Conservation (phyloP, 2,113 vertebrate genomes). For the Arothron firmamentum region DNA sequence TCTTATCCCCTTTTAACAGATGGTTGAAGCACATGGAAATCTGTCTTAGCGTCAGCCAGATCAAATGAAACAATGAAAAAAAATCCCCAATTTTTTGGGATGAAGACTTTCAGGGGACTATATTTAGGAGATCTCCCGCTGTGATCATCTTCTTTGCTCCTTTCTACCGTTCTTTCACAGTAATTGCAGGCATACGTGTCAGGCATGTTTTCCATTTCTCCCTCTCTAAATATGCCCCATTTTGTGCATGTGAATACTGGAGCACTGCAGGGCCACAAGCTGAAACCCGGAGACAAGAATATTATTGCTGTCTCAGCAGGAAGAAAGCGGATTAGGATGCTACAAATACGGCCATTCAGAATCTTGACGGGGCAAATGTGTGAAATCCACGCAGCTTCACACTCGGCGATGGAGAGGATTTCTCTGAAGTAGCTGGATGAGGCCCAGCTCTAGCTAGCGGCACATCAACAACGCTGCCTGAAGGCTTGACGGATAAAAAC, state of each 20-base stretch:
- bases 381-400: slow-evolving; percentile 36
- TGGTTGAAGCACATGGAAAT: slow-evolving; percentile 44
- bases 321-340: slow-evolving; percentile 66
- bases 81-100: slow-evolving; percentile 46
- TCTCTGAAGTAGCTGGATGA: slow-evolving; percentile 44
- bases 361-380: slow-evolving; percentile 51
- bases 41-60: slow-evolving; percentile 57
- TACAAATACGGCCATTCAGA: slow-evolving; percentile 57
- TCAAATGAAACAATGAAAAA: slow-evolving; percentile 59
- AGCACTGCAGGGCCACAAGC: slow-evolving; percentile 49
- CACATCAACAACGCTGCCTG: slow-evolving; percentile 37
- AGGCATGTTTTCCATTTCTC: slow-evolving; percentile 20
- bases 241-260: slow-evolving; percentile 47
- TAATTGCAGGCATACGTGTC: slow-evolving; percentile 24
- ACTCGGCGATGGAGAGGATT: slow-evolving; percentile 42
- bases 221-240: slow-evolving; percentile 25
- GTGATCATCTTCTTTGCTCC: slow-evolving; percentile 33
- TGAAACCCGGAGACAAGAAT: slow-evolving; percentile 66
- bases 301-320: slow-evolving; percentile 67
- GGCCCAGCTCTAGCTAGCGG: slow-evolving; percentile 17
- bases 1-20: slow-evolving; percentile 61
- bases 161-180: slow-evolving; percentile 23
- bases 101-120: slow-evolving; percentile 44
- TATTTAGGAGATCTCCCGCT: slow-evolving; percentile 61
- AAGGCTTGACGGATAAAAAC: slow-evolving; percentile 47